Evolutionary conservation across 1,140 invertebrate genomes (phyloP).

Genomic region (Paramacrobiotus metropolitanus): DNA sequence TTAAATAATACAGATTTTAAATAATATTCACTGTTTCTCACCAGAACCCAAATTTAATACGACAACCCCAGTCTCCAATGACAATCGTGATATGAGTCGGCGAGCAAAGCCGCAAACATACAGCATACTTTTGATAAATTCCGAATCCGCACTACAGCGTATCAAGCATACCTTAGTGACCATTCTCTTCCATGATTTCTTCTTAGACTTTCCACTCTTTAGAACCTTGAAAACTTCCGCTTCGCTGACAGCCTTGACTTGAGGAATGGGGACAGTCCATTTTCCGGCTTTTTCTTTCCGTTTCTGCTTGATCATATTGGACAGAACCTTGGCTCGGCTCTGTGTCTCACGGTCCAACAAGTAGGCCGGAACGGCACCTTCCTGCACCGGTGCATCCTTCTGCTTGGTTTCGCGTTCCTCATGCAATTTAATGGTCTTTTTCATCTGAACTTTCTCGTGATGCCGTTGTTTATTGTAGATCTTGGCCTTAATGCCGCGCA

Average conservation of each 20-base stretch:
- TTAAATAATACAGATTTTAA: no score
- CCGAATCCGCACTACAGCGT: no score
- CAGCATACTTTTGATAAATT: no score
- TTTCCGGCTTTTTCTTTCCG: conserved; percentile 98
- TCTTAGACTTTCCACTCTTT: conserved; percentile 71
- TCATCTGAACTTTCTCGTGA: conserved; percentile 97
- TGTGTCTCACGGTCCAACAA: conserved; percentile 88
- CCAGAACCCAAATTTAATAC: no score
- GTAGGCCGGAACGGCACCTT: conserved; percentile 85
- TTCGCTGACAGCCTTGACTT: conserved; percentile 90
- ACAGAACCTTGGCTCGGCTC: conserved; percentile 72
- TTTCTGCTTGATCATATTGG: conserved; percentile 99
- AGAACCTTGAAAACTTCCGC: conserved; percentile 90
- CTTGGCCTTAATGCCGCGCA: conserved; percentile 90
- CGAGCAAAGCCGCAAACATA: no score
- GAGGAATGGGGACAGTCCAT: conserved; percentile 97
- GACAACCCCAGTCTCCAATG: no score
- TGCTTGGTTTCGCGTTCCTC: conserved; percentile 54
- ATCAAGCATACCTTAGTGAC: conserved; percentile 75
- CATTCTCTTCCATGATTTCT: conserved; percentile 98
- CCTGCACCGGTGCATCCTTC: conserved; percentile 46
- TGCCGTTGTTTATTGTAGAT: conserved; percentile 85
- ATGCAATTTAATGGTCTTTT: conserved; percentile 81
- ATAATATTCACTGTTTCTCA: no score
- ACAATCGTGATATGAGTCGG: no score